phyloP scores from a whole-genome alignment of 1,140 invertebrate genomes.

The Archegozetes longisetosus region DNA sequence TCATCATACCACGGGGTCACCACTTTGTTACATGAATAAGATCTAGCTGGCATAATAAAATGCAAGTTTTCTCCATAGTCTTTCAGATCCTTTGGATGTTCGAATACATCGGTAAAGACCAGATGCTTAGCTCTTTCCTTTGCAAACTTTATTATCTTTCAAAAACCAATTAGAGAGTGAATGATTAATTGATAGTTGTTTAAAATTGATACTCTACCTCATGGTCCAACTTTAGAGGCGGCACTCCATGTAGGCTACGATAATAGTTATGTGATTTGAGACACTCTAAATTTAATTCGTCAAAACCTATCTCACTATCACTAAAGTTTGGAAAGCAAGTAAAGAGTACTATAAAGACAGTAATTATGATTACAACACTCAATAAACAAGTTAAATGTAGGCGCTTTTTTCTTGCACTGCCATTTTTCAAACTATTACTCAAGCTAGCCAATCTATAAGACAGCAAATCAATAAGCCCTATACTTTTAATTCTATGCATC shows the following conservation, averaged over 20 bases:
- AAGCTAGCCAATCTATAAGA: no score
- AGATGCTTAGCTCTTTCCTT: background rate
- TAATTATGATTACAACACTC: no score
- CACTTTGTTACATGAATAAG: background rate
- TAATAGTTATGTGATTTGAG: background rate
- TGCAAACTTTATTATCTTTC: background rate
- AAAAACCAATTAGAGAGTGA: background rate
- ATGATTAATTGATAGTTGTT: background rate
- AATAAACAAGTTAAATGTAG: no score
- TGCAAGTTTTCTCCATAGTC: background rate
- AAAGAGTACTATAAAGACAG: no score
- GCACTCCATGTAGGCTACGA: background rate
- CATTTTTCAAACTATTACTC: no score
- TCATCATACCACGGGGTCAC: background rate
- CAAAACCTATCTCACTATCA: no score
- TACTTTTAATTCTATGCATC: no score
- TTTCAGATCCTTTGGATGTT: background rate
- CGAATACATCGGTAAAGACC: background rate
- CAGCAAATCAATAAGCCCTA: no score
- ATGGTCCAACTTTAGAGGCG: background rate
- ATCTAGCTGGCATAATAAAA: background rate
- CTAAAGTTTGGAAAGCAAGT: no score
- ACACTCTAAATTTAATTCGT: background rate
- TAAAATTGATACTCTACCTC: background rate
- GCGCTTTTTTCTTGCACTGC: no score